Evolutionary conservation across 2,797 vertebrate species (phyloP).

Genomic region (Myotis planiceps): DNA sequence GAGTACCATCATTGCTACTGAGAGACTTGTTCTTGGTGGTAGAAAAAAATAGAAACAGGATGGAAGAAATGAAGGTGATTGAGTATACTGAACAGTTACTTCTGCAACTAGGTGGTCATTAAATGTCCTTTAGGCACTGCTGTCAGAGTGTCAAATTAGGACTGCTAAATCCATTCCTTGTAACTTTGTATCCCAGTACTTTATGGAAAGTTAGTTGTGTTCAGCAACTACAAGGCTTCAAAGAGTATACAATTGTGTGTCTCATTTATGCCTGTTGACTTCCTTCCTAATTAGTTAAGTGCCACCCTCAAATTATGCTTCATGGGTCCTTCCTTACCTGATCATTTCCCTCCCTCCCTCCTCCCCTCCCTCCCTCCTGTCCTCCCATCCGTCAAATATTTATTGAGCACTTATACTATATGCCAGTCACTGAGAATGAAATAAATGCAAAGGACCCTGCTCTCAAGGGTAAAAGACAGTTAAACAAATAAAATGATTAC

Average conservation of each 20-base stretch:
- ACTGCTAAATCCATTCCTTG: background rate
- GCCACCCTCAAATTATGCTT: background rate
- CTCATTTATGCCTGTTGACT: background rate
- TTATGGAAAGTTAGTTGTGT: background rate
- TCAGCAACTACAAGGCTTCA: background rate
- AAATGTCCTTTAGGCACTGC: conserved; percentile 12
- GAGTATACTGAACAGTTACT: background rate
- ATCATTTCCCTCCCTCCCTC: background rate
- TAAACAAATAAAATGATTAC: background rate
- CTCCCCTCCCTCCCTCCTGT: too few relatives aligned
- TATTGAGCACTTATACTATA: background rate
- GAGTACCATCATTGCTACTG: background rate
- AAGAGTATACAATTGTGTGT: background rate
- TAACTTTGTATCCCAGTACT: background rate
- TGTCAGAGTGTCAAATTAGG: background rate
- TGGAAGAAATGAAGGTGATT: conserved; percentile 11
- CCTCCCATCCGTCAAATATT: background rate
- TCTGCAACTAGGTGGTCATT: conserved; percentile 37
- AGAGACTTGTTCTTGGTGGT: conserved; percentile 27
- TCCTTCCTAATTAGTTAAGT: background rate
- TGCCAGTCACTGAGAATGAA: background rate
- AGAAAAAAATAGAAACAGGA: conserved; percentile 27
- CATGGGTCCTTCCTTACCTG: background rate
- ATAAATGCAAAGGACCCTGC: background rate
- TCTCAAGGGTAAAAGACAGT: background rate